A percentile compares a stretch with the other conserved stretches of the same genome.
Evolutionary conservation across 2,888 invertebrate species (phyloP).

Genomic region (Tanypteryx hageni): DNA sequence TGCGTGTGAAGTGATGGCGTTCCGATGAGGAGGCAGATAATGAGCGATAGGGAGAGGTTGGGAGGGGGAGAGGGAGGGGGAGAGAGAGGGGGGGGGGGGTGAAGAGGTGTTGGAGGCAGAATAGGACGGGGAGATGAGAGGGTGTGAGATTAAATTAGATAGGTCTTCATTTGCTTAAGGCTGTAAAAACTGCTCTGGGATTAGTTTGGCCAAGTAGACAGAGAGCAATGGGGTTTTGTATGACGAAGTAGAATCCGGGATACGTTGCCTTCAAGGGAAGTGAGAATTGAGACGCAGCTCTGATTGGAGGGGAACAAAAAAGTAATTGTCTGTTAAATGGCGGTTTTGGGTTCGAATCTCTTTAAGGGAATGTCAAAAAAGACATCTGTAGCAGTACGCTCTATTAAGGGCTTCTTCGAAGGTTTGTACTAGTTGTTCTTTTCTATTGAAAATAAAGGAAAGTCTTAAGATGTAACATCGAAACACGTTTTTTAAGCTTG

Average conservation of each 20-base stretch:
- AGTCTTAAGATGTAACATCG: too few species aligned
- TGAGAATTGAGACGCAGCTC: slow-evolving; percentile 24
- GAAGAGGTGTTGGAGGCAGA: background rate
- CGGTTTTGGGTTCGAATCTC: background rate
- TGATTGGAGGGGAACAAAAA: slow-evolving; percentile 25
- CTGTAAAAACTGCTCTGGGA: slow-evolving; percentile 43
- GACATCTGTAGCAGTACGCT: too few species aligned
- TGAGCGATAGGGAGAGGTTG: background rate
- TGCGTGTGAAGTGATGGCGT: slow-evolving; percentile 9
- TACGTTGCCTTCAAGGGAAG: background rate
- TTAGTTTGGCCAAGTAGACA: slow-evolving; percentile 31
- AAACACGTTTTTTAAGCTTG: too few species aligned
- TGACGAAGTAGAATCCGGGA: background rate
- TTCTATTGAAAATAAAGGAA: too few species aligned
- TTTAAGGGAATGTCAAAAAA: too few species aligned
- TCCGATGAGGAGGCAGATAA: slow-evolving; percentile 48
- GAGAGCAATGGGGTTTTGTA: slow-evolving; percentile 25
- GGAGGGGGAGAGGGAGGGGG: background rate
- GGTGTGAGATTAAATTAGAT: slow-evolving; percentile 57
- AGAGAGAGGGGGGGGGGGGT: background rate
- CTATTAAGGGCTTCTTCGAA: too few species aligned
- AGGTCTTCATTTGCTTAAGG: slow-evolving; percentile 57
- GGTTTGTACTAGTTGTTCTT: too few species aligned
- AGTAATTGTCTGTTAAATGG: background rate
- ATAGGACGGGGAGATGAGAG: background rate